Evolutionary conservation across 1,140 invertebrate species (phyloP).

Genomic region (Drosophila sulfurigaster): DNA sequence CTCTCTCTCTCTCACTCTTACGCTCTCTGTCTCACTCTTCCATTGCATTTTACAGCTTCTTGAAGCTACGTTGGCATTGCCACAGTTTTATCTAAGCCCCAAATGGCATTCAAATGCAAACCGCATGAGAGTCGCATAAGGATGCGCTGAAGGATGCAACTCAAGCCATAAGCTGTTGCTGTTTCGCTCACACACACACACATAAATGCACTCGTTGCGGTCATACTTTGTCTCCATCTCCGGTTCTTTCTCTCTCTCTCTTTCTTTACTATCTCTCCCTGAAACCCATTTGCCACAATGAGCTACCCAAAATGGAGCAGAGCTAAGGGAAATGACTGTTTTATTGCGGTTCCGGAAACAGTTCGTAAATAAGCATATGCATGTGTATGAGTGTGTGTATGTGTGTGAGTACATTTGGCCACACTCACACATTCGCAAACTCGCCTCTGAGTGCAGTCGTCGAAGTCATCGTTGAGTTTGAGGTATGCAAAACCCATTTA

Average conservation of each 20-base stretch:
- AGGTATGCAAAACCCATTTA: slow-evolving; percentile 39
- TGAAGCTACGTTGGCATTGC: slow-evolving; percentile 50
- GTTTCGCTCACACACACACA: background rate
- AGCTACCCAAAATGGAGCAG: slow-evolving; percentile 47
- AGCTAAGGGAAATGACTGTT: slow-evolving; percentile 60
- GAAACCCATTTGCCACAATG: slow-evolving; percentile 59
- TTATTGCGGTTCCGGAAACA: slow-evolving; percentile 76
- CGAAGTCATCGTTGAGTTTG: background rate
- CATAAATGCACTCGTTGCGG: slow-evolving; percentile 50
- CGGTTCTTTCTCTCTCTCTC: background rate
- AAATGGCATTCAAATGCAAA: slow-evolving; percentile 79
- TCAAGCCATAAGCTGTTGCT: slow-evolving; percentile 17
- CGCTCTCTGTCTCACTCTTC: slow-evolving; percentile 13
- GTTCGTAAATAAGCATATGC: slow-evolving; percentile 73
- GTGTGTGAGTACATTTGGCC: slow-evolving; percentile 13
- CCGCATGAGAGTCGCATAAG: slow-evolving; percentile 73
- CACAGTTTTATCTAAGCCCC: slow-evolving; percentile 74
- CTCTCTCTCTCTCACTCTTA: background rate
- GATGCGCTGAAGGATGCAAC: slow-evolving; percentile 51
- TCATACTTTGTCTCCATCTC: slow-evolving; percentile 63
- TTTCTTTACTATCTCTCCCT: slow-evolving; percentile 3
- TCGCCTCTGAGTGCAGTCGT: background rate
- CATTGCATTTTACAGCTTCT: slow-evolving; percentile 51
- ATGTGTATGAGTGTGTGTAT: slow-evolving; percentile 1
- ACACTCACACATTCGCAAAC: background rate